Evolutionary conservation across 2,113 vertebrate genomes (phyloP).

Genomic region (Cyanoderma ruficeps): DNA sequence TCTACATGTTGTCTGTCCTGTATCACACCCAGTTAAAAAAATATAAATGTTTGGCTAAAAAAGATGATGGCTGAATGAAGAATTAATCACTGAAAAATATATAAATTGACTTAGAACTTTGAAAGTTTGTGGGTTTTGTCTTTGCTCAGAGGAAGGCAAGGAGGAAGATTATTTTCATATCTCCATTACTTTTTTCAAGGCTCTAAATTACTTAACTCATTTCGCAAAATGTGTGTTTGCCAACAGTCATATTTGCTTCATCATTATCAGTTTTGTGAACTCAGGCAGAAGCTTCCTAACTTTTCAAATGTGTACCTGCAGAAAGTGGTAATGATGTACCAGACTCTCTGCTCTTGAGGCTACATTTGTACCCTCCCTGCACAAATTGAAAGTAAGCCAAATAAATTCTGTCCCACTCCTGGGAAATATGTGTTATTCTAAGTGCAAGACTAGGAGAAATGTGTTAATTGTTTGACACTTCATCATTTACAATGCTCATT

Average conservation of each 20-base stretch:
- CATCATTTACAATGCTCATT: conserved; percentile 36
- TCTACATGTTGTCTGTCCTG: not conserved
- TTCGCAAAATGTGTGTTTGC: not conserved
- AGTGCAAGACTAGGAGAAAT: conserved; percentile 42
- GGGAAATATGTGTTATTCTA: conserved; percentile 43
- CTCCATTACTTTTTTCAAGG: not conserved
- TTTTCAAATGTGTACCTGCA: not conserved
- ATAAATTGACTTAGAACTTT: not conserved
- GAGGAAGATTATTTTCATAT: not conserved
- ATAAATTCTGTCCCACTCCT: conserved; percentile 7
- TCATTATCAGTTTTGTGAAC: not conserved
- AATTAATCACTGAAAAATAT: not conserved
- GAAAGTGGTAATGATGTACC: not conserved
- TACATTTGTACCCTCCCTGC: not conserved
- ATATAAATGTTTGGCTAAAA: not conserved
- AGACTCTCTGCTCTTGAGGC: not conserved
- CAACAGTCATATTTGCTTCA: not conserved
- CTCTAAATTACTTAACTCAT: not conserved
- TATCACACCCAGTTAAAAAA: not conserved
- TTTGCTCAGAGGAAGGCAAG: not conserved
- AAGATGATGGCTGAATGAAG: not conserved
- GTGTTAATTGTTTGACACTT: conserved; percentile 65
- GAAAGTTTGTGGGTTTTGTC: not conserved
- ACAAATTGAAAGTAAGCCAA: conserved; percentile 42
- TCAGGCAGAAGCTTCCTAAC: not conserved